These are phyloP conservation scores for Cariama cristata DNA, from an alignment of 2,113 vertebrate species.

Conservation along the genomic window DNA sequence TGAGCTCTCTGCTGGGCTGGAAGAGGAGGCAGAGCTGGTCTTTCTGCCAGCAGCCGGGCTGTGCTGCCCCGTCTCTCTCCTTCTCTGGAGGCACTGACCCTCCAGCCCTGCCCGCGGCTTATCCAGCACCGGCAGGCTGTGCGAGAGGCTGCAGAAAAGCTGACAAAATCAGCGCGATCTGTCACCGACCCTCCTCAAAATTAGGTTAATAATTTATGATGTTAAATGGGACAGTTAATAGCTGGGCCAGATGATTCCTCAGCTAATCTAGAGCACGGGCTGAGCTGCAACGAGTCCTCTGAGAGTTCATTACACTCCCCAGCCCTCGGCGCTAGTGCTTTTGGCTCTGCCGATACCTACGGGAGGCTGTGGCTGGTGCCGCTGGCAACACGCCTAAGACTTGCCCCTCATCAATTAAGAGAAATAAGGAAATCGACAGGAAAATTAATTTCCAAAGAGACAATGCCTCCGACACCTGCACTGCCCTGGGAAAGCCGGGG, in stretches of 20 bases:
- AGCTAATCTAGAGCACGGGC: conserved; percentile 61
- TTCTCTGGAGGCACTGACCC: not conserved
- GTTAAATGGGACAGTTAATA: conserved; percentile 88
- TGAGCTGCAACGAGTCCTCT: conserved; percentile 70
- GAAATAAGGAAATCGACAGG: conserved; percentile 66
- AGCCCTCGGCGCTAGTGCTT: not conserved
- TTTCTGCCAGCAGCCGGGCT: not conserved
- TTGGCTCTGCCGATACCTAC: conserved; percentile 38
- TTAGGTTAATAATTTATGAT: conserved; percentile 92
- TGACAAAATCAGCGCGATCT: conserved; percentile 69
- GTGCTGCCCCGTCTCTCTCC: not conserved
- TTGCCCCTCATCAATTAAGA: conserved; percentile 68
- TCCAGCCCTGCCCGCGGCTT: not conserved
- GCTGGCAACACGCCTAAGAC: conserved; percentile 51
- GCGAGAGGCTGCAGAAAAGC: not conserved
- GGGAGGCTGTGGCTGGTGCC: conserved; percentile 55
- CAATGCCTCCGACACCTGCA: conserved; percentile 47
- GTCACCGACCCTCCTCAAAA: conserved; percentile 84
- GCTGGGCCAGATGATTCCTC: conserved; percentile 79
- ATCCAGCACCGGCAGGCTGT: not conserved
- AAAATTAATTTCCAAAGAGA: conserved; percentile 67
- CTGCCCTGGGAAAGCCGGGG: not conserved
- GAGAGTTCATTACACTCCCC: conserved; percentile 68
- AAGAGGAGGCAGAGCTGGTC: not conserved
- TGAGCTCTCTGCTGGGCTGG: not conserved